A percentile compares a stretch with the other conserved stretches of the same genome.
These are phyloP conservation scores for Anguilla megastoma DNA, from an alignment of 2,797 vertebrate species.

Conservation along the genomic window DNA sequence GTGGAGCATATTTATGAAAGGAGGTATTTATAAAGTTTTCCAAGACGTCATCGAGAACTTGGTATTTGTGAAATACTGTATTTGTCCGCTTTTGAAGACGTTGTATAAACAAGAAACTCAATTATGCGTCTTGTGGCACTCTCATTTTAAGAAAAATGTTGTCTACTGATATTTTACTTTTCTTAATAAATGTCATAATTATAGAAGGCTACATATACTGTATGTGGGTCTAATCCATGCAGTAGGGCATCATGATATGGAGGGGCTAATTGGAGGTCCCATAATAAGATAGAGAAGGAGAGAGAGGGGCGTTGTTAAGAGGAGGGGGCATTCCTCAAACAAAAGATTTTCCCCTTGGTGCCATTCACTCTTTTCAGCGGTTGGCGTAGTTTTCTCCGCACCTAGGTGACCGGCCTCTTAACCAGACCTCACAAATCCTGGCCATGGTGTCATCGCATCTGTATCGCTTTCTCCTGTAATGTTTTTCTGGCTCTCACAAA, in stretches of 20 bases:
- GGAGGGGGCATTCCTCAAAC: constrained; percentile 41
- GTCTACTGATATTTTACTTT: neutral
- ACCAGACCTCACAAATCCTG: constrained; percentile 9
- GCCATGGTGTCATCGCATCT: neutral
- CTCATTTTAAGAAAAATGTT: neutral
- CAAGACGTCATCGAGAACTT: neutral
- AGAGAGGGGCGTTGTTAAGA: constrained; percentile 29
- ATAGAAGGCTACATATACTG: constrained; percentile 32
- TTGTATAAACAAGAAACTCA: neutral
- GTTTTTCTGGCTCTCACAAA: constrained; percentile 3
- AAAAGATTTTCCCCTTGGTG: constrained; percentile 43
- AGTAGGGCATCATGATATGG: neutral
- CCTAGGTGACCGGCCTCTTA: constrained; percentile 47
- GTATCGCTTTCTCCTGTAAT: neutral
- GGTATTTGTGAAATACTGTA: neutral
- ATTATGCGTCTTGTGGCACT: neutral
- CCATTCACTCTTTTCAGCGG: constrained; percentile 41
- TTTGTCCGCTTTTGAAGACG: neutral
- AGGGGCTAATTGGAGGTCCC: constrained; percentile 26
- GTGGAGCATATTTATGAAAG: neutral
- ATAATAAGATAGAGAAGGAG: constrained; percentile 27
- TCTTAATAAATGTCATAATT: neutral
- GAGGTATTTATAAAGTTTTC: neutral
- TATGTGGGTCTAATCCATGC: neutral
- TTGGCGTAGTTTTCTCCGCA: constrained; percentile 44